Percentiles rank a stretch among this genome's conserved stretches.
phyloP scores from a whole-genome alignment of 1,140 invertebrate genomes.

The Pentalonia nigronervosa region DNA sequence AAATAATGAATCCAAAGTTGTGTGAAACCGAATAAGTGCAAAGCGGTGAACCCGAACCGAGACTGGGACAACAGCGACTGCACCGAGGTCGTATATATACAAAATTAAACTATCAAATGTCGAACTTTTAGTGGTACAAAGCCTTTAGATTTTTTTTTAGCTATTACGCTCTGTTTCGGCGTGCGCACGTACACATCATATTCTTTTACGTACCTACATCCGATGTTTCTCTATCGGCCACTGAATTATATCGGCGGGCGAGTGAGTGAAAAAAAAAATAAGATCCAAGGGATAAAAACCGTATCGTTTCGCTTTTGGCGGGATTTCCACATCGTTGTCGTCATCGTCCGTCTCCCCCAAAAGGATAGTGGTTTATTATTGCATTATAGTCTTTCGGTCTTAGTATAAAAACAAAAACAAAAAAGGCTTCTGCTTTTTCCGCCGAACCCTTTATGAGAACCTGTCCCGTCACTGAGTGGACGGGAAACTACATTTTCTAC shows the following conservation, averaged over 20 bases:
- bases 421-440: neutral
- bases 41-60: conserved; percentile 29
- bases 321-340: neutral
- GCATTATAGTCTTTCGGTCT: neutral
- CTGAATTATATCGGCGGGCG: neutral
- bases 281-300: neutral
- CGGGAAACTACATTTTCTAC: neutral
- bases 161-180: neutral
- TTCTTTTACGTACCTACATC: neutral
- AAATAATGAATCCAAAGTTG: conserved; percentile 32
- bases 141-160: neutral
- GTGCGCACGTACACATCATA: neutral
- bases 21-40: conserved; percentile 25
- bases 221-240: neutral
- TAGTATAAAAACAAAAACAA: conserved; percentile 2
- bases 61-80: neutral
- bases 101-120: conserved; percentile 32
- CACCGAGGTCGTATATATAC: neutral
- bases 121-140: neutral
- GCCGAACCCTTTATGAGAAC: neutral
- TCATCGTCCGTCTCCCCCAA: neutral
- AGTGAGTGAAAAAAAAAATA: neutral
- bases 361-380: conserved; percentile 33
- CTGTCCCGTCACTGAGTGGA: neutral
- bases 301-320: neutral